These are phyloP conservation scores for Hippoglossus stenolepis DNA, from an alignment of 2,113 vertebrate genomes.

Conservation along the genomic window DNA sequence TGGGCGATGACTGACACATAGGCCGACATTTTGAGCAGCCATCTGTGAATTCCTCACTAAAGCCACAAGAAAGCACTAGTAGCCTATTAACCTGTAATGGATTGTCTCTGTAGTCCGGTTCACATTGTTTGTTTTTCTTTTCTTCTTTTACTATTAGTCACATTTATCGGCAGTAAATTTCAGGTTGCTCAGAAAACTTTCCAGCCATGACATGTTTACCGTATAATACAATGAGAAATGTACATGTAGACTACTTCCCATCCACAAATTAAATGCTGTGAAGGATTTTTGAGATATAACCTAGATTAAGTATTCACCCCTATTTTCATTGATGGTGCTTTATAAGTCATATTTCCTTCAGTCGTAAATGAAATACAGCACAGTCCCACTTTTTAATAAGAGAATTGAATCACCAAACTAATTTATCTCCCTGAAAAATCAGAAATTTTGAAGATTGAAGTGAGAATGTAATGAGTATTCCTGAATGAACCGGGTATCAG, in stretches of 20 bases:
- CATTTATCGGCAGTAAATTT: conserved; percentile 14
- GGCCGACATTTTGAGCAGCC: conserved; percentile 51
- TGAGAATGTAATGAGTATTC: background rate
- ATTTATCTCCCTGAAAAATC: too few species aligned
- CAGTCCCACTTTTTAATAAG: too few species aligned
- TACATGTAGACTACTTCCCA: background rate
- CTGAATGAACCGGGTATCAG: too few species aligned
- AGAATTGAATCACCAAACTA: too few species aligned
- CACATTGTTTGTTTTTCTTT: background rate
- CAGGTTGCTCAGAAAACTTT: background rate
- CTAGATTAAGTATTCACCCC: background rate
- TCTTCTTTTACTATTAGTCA: conserved; percentile 12
- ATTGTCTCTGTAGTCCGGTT: conserved; percentile 29
- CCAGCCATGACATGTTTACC: background rate
- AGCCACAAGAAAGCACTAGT: conserved; percentile 69
- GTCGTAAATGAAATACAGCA: too few species aligned
- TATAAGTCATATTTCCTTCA: too few species aligned
- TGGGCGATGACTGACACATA: conserved; percentile 48
- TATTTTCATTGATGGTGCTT: background rate
- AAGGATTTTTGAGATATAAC: background rate
- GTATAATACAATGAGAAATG: background rate
- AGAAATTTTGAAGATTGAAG: background rate
- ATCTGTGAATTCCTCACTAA: conserved; percentile 53
- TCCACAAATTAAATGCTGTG: background rate
- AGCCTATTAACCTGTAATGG: conserved; percentile 41